phyloP scores from a whole-genome alignment of 1,140 invertebrate species.

The Hyles euphorbiae region DNA sequence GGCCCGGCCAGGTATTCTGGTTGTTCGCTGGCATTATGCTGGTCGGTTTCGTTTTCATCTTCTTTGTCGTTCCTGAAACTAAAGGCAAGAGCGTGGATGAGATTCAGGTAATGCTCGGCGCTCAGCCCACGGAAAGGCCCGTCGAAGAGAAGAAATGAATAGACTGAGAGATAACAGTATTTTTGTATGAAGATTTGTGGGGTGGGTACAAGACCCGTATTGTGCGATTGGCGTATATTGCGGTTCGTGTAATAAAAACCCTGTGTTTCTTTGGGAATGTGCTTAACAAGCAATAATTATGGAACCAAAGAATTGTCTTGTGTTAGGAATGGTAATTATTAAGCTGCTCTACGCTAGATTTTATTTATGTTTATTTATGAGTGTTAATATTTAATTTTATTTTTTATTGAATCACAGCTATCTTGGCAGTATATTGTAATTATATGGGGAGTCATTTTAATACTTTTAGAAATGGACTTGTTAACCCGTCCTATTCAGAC shows the following conservation, averaged over 20 bases:
- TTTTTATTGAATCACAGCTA: too few relatives aligned
- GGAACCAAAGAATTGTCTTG: slow-evolving; percentile 42
- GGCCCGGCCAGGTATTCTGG: slow-evolving; percentile 84
- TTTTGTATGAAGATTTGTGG: slow-evolving; percentile 36
- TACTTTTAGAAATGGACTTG: too few relatives aligned
- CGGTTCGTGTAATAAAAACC: background rate
- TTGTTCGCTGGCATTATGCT: slow-evolving; percentile 85
- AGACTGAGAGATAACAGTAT: slow-evolving; percentile 52
- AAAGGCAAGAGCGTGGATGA: slow-evolving; percentile 92
- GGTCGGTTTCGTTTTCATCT: slow-evolving; percentile 84
- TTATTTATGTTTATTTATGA: slow-evolving; percentile 1
- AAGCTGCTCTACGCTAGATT: slow-evolving; percentile 6
- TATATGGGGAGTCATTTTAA: too few relatives aligned
- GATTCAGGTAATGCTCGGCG: slow-evolving; percentile 81
- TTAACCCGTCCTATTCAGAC: too few relatives aligned
- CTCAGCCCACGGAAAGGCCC: slow-evolving; percentile 35
- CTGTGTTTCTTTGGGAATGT: slow-evolving; percentile 31
- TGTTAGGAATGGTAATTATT: background rate
- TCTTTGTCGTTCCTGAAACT: slow-evolving; percentile 89
- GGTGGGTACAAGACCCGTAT: background rate
- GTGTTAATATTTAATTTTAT: background rate
- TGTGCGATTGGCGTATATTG: background rate
- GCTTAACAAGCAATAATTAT: slow-evolving; percentile 32
- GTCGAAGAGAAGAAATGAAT: slow-evolving; percentile 47
- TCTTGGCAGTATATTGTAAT: too few relatives aligned